Evolutionary conservation across 1,140 invertebrate species (phyloP).

Genomic region (Lithobius niger): DNA sequence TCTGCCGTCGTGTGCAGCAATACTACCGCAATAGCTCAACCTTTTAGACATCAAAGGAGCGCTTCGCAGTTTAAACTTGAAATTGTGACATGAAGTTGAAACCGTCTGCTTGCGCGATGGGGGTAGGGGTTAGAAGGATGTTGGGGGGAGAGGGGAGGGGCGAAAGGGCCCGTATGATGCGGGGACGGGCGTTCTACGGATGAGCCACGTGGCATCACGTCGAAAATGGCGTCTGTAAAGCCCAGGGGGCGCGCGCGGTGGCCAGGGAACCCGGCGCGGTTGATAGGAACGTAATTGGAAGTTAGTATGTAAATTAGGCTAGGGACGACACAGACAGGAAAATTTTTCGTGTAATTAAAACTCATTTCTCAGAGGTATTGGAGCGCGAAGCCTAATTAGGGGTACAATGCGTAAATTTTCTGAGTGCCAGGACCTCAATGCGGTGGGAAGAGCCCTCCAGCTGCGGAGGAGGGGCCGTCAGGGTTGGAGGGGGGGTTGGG

Average conservation of each 20-base stretch:
- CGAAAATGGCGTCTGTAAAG: no score
- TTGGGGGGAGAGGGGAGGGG: no score
- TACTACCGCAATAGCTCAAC: no score
- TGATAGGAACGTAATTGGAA: constrained; percentile 10
- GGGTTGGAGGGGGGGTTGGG: background rate
- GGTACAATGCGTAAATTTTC: constrained; percentile 5
- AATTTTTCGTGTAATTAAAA: constrained; percentile 10
- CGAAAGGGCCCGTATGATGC: no score
- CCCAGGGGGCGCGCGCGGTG: background rate
- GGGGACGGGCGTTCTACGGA: no score
- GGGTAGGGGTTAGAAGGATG: no score
- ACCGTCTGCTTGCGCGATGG: no score
- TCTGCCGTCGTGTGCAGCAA: no score
- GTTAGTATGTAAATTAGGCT: constrained; percentile 9
- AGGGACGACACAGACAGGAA: background rate
- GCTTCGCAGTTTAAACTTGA: no score
- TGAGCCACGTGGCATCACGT: no score
- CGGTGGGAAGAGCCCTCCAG: background rate
- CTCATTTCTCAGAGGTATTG: constrained; percentile 10
- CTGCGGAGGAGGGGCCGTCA: background rate
- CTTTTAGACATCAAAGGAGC: no score
- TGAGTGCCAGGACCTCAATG: background rate
- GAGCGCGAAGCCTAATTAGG: constrained; percentile 6
- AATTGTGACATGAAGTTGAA: no score
- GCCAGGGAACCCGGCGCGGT: constrained; percentile 1